Evolutionary conservation across 2,797 vertebrate species (phyloP).

Genomic region (Gorsachius magnificus): DNA sequence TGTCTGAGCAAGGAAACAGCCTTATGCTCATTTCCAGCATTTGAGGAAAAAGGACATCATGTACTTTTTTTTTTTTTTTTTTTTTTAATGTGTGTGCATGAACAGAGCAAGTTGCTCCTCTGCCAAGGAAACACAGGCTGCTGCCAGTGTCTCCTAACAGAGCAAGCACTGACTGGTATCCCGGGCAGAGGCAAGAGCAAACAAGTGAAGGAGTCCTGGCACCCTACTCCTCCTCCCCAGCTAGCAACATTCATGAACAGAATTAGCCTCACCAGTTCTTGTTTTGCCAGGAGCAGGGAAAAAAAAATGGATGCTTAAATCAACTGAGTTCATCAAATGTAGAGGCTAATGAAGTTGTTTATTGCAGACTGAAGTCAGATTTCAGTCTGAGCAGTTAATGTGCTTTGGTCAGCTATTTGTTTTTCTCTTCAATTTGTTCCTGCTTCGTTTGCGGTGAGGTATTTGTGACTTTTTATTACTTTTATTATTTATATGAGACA

Average conservation of each 20-base stretch:
- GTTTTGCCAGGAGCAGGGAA: neutral
- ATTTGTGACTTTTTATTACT: slow-evolving; percentile 54
- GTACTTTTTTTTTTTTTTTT: neutral
- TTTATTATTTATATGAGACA: slow-evolving; percentile 52
- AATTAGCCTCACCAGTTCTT: neutral
- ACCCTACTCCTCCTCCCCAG: neutral
- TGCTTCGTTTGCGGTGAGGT: neutral
- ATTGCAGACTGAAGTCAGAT: neutral
- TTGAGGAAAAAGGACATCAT: neutral
- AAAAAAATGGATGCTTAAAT: neutral
- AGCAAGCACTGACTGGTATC: neutral
- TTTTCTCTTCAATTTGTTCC: slow-evolving; percentile 46
- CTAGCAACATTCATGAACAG: neutral
- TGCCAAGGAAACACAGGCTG: neutral
- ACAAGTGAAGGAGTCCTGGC: neutral
- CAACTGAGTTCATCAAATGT: neutral
- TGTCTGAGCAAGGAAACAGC: neutral
- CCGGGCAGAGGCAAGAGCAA: neutral
- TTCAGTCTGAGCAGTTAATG: neutral
- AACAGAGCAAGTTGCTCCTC: neutral
- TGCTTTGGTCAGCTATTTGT: slow-evolving; percentile 32
- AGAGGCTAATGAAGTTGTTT: neutral
- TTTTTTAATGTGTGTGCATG: neutral
- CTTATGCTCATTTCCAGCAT: neutral
- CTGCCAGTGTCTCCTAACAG: neutral